These are phyloP conservation scores for Pinna nobilis DNA, from an alignment of 1,140 invertebrate species.

Conservation along the genomic window DNA sequence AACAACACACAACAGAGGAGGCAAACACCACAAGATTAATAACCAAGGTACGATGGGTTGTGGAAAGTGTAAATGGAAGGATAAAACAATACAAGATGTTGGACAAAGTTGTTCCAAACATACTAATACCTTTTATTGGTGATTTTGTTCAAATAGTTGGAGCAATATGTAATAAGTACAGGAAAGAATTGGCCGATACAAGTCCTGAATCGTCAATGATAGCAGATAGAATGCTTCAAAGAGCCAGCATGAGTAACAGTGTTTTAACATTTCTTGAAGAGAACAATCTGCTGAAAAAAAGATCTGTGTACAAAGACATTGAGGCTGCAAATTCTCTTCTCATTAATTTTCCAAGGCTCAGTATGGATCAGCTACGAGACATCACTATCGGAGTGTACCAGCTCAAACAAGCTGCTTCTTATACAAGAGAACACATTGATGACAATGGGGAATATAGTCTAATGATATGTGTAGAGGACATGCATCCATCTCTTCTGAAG, in stretches of 20 bases:
- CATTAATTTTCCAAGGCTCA: not conserved
- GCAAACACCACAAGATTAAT: slow-evolving; percentile 15
- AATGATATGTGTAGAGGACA: not conserved
- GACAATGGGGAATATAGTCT: not conserved
- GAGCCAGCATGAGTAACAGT: not conserved
- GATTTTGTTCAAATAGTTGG: slow-evolving; percentile 17
- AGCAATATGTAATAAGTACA: not conserved
- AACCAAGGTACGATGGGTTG: slow-evolving; percentile 30
- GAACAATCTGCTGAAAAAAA: slow-evolving; percentile 4
- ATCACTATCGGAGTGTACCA: slow-evolving; percentile 15
- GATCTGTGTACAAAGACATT: not conserved
- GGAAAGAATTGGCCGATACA: not conserved
- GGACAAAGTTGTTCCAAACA: slow-evolving; percentile 12
- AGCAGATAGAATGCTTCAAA: not conserved
- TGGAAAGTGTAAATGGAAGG: slow-evolving; percentile 21
- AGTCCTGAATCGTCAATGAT: not conserved
- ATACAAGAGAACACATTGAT: slow-evolving; percentile 13
- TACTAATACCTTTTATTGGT: not conserved
- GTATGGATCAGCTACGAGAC: not conserved
- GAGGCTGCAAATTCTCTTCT: not conserved
- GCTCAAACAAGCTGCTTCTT: slow-evolving; percentile 5
- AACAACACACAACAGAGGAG: slow-evolving; percentile 21
- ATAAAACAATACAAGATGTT: slow-evolving; percentile 20
- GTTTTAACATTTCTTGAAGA: slow-evolving; percentile 12
- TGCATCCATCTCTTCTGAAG: not conserved